A percentile compares a stretch with the other conserved stretches of the same genome.
phyloP scores from a whole-genome alignment of 1,140 invertebrate species.

The Tachypleus tridentatus region DNA sequence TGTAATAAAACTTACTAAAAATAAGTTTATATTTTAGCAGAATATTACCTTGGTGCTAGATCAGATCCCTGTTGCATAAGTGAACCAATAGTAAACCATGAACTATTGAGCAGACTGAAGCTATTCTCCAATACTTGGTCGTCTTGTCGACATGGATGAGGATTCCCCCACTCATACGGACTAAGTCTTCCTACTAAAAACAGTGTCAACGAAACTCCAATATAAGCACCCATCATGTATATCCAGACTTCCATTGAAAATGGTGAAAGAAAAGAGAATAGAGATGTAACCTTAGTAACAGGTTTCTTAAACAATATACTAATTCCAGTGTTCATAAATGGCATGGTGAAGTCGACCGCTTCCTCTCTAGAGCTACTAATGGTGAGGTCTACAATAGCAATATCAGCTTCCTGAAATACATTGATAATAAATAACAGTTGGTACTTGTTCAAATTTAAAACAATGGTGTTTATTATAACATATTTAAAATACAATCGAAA shows the following conservation, averaged over 20 bases:
- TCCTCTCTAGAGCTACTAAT: conserved; percentile 35
- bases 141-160: conserved; percentile 57
- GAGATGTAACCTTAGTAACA: conserved; percentile 72
- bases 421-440: background rate
- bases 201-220: conserved; percentile 82
- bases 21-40: too few relatives aligned
- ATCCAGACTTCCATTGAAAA: conserved; percentile 91
- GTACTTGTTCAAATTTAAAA: too few relatives aligned
- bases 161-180: conserved; percentile 96
- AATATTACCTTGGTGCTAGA: conserved; percentile 47
- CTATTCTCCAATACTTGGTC: conserved; percentile 68
- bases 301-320: conserved; percentile 56
- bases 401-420: conserved; percentile 29
- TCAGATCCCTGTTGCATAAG: conserved; percentile 68
- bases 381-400: conserved; percentile 35
- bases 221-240: conserved; percentile 85
- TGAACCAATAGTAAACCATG: conserved; percentile 79
- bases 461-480: too few relatives aligned
- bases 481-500: too few relatives aligned
- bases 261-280: conserved; percentile 94
- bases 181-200: conserved; percentile 92
- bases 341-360: conserved; percentile 33
- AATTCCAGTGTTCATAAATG: conserved; percentile 34
- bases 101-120: conserved; percentile 82
- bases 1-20: too few relatives aligned